Evolutionary conservation across 2,888 invertebrate genomes (phyloP), one percentile per base, ranked within the genome.

Genomic region (Mimas tiliae): DNA sequence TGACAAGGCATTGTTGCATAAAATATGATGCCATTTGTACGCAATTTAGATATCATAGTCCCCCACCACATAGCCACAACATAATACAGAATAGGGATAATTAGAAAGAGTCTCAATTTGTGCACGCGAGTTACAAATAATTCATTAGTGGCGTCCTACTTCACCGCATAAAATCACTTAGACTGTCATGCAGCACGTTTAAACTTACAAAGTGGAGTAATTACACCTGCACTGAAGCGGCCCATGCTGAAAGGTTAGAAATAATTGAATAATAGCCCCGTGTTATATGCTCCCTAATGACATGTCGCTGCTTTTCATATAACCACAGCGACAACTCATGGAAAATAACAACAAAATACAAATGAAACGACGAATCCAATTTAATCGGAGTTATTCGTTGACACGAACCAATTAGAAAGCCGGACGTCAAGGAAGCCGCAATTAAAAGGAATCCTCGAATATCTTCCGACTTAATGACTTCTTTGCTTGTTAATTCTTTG

Each of bases 401-500:
- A 89, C 90, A 88, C 88, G 87, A 87, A 90, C 91, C 93, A 93
- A 93, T 93, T 93, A 93, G 88, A 86, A 87, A 85, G 78, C 81
- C 86, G 89, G 87, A 89, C 86, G 89, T 85, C 86, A 85, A 87
- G 86, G 87, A 90, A 88, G 84, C 92, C 91, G 84, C 93, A 93
- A 93, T 93, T 93, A 93, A 90, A 91, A 89, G 83, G 80, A 89
- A 91, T 90, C 88, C 93, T 90, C 92, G 82, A 91, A 90, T 91
- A 91, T 91, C 92, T 92, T 92, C 86, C 89, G 87, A 88, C 90
- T 89, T 93, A 91, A 93, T 93, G 93, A 93, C 91, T 93, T 93
- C 94, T 93, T 93, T 91, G 89, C 93, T 93, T 91, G 93, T 93
- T 93, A 93, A 93, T 93, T 91, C 89, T 89, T 91, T 91, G 93